These are phyloP conservation scores for Uropsilus gracilis DNA, from an alignment of 2,113 vertebrate species.

Conservation along the genomic window DNA sequence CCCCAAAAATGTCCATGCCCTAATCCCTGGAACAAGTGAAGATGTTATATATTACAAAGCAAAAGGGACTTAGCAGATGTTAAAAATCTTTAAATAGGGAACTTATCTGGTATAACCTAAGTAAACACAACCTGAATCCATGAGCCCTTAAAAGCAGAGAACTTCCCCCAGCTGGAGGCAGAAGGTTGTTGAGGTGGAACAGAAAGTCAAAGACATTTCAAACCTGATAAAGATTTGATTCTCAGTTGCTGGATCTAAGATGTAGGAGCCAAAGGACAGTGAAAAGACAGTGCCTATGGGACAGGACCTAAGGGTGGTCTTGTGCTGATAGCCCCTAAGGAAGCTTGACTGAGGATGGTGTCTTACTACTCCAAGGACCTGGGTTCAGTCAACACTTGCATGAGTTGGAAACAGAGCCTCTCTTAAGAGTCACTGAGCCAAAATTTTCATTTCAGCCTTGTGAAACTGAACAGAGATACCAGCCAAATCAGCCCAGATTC, in stretches of 20 bases:
- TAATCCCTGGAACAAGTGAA: neutral
- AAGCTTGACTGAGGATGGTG: neutral
- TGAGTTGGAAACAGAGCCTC: neutral
- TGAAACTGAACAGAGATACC: neutral
- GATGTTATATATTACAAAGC: neutral
- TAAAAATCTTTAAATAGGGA: neutral
- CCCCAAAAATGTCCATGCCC: neutral
- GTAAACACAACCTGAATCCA: neutral
- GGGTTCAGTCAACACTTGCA: neutral
- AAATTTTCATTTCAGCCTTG: neutral
- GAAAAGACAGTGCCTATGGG: neutral
- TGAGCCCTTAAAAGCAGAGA: neutral
- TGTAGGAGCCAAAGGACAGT: accelerated
- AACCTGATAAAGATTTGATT: neutral
- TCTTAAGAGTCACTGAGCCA: accelerated
- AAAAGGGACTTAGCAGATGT: neutral
- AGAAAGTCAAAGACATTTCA: neutral
- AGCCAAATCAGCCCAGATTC: neutral
- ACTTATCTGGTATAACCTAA: neutral
- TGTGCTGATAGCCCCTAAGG: neutral
- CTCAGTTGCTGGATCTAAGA: neutral
- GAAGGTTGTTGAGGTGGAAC: neutral
- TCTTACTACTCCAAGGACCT: neutral
- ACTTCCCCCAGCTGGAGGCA: neutral
- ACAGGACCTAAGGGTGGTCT: neutral